Conservation (phyloP, 2,888 invertebrate species). For the Philaethria dido region DNA sequence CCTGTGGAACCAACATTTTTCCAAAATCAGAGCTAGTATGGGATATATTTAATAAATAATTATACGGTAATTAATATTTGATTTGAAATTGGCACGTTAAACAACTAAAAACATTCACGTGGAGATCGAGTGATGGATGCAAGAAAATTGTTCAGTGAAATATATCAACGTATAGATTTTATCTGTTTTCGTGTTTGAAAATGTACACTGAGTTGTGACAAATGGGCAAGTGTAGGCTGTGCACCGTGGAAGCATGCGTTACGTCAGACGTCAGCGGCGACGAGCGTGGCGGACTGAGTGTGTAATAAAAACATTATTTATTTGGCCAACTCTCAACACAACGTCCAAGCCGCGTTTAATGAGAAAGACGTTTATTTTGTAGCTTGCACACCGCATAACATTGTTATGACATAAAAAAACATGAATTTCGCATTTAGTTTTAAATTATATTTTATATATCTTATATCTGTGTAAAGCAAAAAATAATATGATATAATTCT, state of each 20-base stretch:
- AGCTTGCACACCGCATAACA: not conserved
- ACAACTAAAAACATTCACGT: not conserved
- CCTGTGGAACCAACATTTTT: too few species aligned
- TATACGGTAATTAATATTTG: too few species aligned
- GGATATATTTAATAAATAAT: not conserved
- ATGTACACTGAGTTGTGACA: constrained; percentile 26
- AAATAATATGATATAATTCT: too few species aligned
- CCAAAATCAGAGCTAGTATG: not conserved
- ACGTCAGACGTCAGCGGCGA: constrained; percentile 27
- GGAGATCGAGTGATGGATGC: constrained; percentile 15
- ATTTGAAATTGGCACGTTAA: not conserved
- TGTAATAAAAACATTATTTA: constrained; percentile 31
- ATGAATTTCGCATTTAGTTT: not conserved
- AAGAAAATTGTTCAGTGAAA: constrained; percentile 17
- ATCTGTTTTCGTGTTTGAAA: constrained; percentile 21
- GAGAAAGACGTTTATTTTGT: constrained; percentile 23
- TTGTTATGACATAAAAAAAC: not conserved
- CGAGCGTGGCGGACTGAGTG: constrained; percentile 25
- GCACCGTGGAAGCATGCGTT: constrained; percentile 11
- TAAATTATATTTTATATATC: too few species aligned
- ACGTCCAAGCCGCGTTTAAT: constrained; percentile 18
- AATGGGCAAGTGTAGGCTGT: constrained; percentile 27
- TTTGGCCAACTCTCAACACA: constrained; percentile 29
- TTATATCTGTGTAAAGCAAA: too few species aligned
- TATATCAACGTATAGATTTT: constrained; percentile 30